Conservation (phyloP, 2,797 vertebrate species). For the Myotis pilosus region DNA sequence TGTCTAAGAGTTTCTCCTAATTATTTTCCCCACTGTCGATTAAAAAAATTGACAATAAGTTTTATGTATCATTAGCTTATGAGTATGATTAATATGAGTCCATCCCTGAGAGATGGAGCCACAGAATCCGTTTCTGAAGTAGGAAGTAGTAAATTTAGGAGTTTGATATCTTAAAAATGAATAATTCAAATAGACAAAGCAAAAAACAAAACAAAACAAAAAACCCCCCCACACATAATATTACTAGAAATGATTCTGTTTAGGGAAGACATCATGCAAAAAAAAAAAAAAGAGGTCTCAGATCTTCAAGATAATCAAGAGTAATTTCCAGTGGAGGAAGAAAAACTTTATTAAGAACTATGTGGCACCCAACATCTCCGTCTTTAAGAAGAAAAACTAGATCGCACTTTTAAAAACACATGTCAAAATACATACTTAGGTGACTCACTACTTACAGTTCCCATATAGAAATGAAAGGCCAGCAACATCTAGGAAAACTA, state of each 20-base stretch:
- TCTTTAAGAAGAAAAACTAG: background rate
- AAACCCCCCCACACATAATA: background rate
- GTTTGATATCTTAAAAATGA: background rate
- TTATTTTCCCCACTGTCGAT: background rate
- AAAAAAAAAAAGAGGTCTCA: background rate
- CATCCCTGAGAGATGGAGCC: background rate
- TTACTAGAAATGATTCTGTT: background rate
- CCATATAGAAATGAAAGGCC: background rate
- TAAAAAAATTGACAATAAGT: background rate
- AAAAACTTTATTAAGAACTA: background rate
- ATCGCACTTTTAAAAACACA: background rate
- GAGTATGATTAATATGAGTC: background rate
- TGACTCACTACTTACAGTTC: background rate
- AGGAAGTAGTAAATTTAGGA: background rate
- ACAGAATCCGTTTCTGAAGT: background rate
- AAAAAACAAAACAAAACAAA: background rate
- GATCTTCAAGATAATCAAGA: background rate
- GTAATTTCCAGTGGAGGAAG: background rate
- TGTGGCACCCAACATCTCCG: background rate
- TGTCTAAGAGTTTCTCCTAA: background rate
- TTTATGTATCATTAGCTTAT: background rate
- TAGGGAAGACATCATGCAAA: background rate
- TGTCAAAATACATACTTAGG: background rate
- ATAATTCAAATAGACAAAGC: background rate
- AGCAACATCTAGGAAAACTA: background rate